Conservation (phyloP, 1,140 invertebrate species). For the Teleogryllus occipitalis region DNA sequence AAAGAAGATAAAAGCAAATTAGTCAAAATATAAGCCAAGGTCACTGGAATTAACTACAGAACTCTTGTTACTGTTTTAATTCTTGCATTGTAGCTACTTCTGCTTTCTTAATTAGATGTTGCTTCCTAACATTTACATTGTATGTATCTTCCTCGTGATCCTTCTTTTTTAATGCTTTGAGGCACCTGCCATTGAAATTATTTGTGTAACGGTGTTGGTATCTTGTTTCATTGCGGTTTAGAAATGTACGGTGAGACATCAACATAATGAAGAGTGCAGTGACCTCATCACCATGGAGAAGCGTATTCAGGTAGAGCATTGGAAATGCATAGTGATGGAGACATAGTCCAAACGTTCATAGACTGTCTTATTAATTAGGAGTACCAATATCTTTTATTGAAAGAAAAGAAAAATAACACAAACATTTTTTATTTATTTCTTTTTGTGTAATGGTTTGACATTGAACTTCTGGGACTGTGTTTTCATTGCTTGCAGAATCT, state of each 20-base stretch:
- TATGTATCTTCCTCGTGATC: neutral
- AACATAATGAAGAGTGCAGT: constrained; percentile 89
- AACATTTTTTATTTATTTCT: no score
- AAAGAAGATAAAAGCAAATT: no score
- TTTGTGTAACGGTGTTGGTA: constrained; percentile 15
- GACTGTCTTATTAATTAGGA: no score
- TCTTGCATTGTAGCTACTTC: neutral
- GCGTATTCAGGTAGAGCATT: constrained; percentile 57
- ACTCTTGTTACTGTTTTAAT: neutral
- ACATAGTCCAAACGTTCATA: neutral
- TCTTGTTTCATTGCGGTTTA: constrained; percentile 34
- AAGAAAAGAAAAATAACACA: no score
- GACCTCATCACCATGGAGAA: constrained; percentile 92
- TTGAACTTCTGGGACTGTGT: neutral
- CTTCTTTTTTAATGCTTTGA: neutral
- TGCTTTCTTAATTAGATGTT: neutral
- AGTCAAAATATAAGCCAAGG: no score
- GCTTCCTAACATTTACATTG: neutral
- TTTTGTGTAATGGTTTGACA: neutral
- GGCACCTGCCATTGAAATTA: neutral
- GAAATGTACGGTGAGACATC: constrained; percentile 83
- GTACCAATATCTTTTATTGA: no score
- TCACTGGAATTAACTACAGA: no score
- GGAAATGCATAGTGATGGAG: neutral
- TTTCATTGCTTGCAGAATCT: neutral